Base-by-base conservation (phyloP, 2,113 vertebrate genomes). In the Salvelinus sp. region DNA sequence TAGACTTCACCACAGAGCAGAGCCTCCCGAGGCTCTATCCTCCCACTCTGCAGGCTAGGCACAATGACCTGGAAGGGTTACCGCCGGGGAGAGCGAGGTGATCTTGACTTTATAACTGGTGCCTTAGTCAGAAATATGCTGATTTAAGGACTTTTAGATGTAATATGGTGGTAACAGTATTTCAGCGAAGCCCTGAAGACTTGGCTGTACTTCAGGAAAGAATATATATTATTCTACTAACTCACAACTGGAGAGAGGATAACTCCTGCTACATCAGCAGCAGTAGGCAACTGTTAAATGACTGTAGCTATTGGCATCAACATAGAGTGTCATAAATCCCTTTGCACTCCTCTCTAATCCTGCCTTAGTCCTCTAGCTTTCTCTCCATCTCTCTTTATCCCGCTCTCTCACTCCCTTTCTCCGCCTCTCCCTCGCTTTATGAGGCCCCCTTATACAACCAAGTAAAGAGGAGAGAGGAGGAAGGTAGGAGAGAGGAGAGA, bases 401-500 rank as follows among this genome's bases (percentile, higher is more conserved):
- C 75, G 33, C 12, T 63, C 30, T 68, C 77, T 68, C 57, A n/a
- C 18, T 82, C 73, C 81, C 54, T 67, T 81, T 79, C 76, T 83
- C 70, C 9, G 63, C 66, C 81, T 84, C 82, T 85, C 82, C 79
- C 74, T 83, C 79, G 82, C 85, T 79, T 86, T 89, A 84, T 85
- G 76, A 57, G 88, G 75, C 64, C 73, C 58, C 74, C 75, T 86
- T 82, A 87, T 85, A 79, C 76, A 65, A 38, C 6, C 16, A 48
- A 72, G 85, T 91, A 87, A 91, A 85, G 33, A 33, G 33, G 4
- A 30, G 50, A 54, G 30, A 14, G 73, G 69, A 80, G 79, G 58
- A 87, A 83, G 82, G 82, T 74, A 79, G 73, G 58, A 79, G 28
- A 85, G 30, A 33, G 33, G 4, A 30, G 50, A 54, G 30, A 14